Evolutionary conservation across 2,888 invertebrate genomes (phyloP).

Genomic region (Nowickia ferox): DNA sequence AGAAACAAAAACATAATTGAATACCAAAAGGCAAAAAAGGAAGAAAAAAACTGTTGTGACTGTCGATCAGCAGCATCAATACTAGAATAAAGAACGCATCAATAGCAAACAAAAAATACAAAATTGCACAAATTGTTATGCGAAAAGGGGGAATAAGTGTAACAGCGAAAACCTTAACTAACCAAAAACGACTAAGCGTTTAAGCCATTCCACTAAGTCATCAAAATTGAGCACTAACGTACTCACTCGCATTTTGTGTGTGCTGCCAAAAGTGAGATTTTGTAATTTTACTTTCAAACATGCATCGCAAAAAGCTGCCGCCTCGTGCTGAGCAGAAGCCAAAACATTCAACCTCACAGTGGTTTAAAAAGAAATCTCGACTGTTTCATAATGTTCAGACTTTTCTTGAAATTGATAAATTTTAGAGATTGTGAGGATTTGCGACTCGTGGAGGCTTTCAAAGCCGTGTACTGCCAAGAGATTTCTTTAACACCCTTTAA

Average conservation of each 20-base stretch:
- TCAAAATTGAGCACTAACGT: constrained; percentile 44
- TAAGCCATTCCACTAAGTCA: constrained; percentile 62
- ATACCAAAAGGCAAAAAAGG: background rate
- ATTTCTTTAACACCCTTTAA: too few species aligned
- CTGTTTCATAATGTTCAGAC: background rate
- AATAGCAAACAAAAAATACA: constrained; percentile 33
- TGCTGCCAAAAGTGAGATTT: constrained; percentile 61
- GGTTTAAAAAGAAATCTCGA: background rate
- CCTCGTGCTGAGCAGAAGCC: constrained; percentile 71
- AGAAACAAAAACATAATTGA: constrained; percentile 17
- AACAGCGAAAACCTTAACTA: constrained; percentile 35
- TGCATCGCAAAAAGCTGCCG: constrained; percentile 28
- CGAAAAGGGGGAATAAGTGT: constrained; percentile 11
- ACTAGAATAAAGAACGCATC: constrained; percentile 32
- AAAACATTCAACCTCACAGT: constrained; percentile 49
- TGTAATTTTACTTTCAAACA: constrained; percentile 40
- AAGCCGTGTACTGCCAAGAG: too few species aligned
- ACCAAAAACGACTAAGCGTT: constrained; percentile 50
- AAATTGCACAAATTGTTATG: constrained; percentile 56
- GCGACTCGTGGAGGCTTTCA: too few species aligned
- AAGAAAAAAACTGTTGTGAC: constrained; percentile 38
- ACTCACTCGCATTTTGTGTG: constrained; percentile 2
- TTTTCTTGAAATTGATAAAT: background rate
- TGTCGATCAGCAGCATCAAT: constrained; percentile 65
- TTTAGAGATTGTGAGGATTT: background rate